These are phyloP conservation scores for Betta splendens DNA, from an alignment of 2,797 vertebrate species.

Conservation along the genomic window DNA sequence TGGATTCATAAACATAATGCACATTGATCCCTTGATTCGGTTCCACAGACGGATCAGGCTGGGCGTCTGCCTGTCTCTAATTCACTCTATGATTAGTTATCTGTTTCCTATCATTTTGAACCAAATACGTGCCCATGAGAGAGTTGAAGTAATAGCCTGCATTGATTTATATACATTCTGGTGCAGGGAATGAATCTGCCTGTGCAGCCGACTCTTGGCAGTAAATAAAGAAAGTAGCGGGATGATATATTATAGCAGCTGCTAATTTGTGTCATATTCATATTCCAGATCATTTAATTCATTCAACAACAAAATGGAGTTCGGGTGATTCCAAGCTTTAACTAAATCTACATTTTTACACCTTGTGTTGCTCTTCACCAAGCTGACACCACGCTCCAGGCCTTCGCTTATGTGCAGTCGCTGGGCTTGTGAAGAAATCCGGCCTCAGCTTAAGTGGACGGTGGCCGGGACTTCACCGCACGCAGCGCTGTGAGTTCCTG, in stretches of 20 bases:
- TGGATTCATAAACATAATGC: slow-evolving; percentile 66
- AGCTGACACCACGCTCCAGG: too few relatives aligned
- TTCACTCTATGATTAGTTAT: slow-evolving; percentile 64
- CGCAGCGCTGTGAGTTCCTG: too few relatives aligned
- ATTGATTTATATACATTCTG: slow-evolving; percentile 52
- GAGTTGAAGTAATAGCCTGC: slow-evolving; percentile 38
- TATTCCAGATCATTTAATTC: too few relatives aligned
- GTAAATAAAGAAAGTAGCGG: background rate
- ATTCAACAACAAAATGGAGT: too few relatives aligned
- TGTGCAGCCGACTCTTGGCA: background rate
- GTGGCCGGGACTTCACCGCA: too few relatives aligned
- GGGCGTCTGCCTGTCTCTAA: slow-evolving; percentile 51
- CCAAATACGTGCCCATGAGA: slow-evolving; percentile 38
- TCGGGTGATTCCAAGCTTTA: too few relatives aligned
- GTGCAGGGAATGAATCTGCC: slow-evolving; percentile 30
- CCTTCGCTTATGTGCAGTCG: too few relatives aligned
- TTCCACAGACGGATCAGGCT: slow-evolving; percentile 49
- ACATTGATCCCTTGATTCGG: slow-evolving; percentile 61
- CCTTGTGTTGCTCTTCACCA: too few relatives aligned
- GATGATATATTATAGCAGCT: background rate
- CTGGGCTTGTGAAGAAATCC: too few relatives aligned
- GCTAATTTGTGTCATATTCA: slow-evolving; percentile 3
- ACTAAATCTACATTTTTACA: too few relatives aligned
- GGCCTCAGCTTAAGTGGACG: too few relatives aligned
- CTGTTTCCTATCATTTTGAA: slow-evolving; percentile 66